These are phyloP conservation scores for Cyanocitta stelleri DNA, from an alignment of 2,113 vertebrate species.

Conservation along the genomic window DNA sequence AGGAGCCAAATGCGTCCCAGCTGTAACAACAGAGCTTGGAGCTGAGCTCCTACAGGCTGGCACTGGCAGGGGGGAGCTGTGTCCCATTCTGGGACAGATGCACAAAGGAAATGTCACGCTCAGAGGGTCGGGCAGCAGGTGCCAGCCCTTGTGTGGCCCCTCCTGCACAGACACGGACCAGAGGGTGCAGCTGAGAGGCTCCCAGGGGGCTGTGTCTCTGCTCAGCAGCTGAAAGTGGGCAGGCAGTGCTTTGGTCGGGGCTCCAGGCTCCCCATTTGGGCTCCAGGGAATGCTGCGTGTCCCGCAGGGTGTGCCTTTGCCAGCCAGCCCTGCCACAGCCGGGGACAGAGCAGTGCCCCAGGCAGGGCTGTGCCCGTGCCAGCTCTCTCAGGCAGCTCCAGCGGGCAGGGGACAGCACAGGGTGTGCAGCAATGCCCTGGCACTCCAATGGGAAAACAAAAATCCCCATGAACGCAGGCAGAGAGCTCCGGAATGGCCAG, in stretches of 20 bases:
- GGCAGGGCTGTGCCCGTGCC: background rate
- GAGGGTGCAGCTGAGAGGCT: background rate
- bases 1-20: background rate
- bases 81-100: background rate
- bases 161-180: fast-evolving
- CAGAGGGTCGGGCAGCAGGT: background rate
- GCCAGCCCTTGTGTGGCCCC: background rate
- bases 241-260: background rate
- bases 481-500: background rate
- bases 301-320: fast-evolving
- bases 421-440: background rate
- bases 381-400: background rate
- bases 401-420: background rate
- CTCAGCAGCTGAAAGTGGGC: background rate
- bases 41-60: background rate
- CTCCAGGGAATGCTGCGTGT: background rate
- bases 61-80: background rate
- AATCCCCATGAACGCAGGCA: background rate
- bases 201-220: background rate
- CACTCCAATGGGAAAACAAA: background rate
- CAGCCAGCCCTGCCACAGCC: background rate
- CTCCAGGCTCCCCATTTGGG: background rate
- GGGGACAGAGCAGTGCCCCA: background rate
- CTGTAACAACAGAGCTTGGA: background rate
- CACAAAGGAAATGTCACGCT: background rate